Conservation (phyloP, 2,797 vertebrate species). For the Australoheros facetus region DNA sequence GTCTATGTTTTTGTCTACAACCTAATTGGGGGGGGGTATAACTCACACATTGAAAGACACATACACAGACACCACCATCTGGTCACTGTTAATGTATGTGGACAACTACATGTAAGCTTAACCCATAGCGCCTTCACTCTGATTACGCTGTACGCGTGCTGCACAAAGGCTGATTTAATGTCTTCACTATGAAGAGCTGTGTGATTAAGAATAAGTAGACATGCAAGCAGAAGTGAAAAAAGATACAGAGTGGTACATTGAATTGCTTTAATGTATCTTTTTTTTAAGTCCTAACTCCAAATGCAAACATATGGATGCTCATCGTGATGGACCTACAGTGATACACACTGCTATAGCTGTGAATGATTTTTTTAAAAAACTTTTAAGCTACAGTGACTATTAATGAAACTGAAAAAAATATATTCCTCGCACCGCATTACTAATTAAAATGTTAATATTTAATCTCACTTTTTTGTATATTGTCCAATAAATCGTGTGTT, state of each 20-base stretch:
- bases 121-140: background rate
- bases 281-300: background rate
- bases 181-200: background rate
- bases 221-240: background rate
- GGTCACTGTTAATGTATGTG: slow-evolving; percentile 4
- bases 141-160: background rate
- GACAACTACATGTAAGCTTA: background rate
- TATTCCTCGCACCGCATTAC: background rate
- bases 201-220: background rate
- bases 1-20: slow-evolving; percentile 30
- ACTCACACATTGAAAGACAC: too few relatives aligned
- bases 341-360: background rate
- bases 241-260: background rate
- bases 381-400: background rate
- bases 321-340: background rate
- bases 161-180: background rate
- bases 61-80: slow-evolving; percentile 22
- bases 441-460: background rate
- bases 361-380: background rate
- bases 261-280: background rate
- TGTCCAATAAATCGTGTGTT: background rate
- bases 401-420: background rate
- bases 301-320: background rate
- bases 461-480: background rate
- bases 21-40: slow-evolving; percentile 16